Percentiles rank a stretch among this genome's conserved stretches.
Evolutionary conservation across 2,113 vertebrate species (phyloP).

Genomic region (Apteryx owenii): DNA sequence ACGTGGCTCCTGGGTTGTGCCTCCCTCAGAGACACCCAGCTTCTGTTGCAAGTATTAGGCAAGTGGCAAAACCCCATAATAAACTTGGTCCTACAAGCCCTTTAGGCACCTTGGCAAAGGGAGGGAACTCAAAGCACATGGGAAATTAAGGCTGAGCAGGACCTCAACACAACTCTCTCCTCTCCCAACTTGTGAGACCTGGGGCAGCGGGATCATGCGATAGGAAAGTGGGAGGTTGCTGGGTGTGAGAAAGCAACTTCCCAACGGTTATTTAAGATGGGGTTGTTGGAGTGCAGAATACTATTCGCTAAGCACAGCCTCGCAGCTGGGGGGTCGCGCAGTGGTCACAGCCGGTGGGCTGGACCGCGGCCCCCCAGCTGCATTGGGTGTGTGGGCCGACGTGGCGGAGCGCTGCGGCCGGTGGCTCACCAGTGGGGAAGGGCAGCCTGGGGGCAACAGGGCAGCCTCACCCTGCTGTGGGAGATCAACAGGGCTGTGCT

Average conservation of each 20-base stretch:
- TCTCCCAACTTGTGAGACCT: neutral
- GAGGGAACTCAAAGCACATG: neutral
- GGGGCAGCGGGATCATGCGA: rapidly evolving
- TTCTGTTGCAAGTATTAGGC: neutral
- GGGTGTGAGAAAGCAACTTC: neutral
- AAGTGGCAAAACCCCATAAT: neutral
- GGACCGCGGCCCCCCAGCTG: too few relatives aligned
- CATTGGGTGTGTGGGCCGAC: rapidly evolving
- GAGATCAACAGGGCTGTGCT: neutral
- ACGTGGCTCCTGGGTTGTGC: neutral
- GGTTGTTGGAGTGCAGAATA: rapidly evolving
- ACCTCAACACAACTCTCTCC: neutral
- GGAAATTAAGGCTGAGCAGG: neutral
- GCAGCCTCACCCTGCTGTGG: neutral
- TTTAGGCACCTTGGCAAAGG: neutral
- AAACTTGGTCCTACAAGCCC: neutral
- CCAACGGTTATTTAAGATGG: rapidly evolving
- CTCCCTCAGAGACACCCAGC: neutral
- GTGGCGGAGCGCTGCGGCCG: rapidly evolving
- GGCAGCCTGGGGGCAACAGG: rapidly evolving
- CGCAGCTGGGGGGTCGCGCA: neutral
- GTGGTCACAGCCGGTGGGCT: too few relatives aligned
- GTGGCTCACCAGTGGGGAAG: rapidly evolving
- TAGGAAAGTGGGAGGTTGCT: rapidly evolving
- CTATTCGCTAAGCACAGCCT: rapidly evolving